Conservation (phyloP, 1,140 invertebrate species). For the Magallana angulata region DNA sequence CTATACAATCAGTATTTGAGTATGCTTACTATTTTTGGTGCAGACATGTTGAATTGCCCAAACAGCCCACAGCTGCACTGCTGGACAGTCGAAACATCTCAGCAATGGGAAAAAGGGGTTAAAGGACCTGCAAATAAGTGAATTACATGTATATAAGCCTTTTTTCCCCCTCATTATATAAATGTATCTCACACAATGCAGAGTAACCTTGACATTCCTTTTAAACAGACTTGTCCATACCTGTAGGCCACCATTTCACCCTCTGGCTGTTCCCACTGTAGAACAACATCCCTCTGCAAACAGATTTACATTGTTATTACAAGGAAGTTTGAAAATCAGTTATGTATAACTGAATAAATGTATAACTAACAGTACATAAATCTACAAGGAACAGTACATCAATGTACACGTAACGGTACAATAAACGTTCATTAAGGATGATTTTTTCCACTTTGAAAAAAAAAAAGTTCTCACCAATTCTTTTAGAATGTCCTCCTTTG, state of each 20-base stretch:
- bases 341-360: too few species aligned
- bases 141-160: too few species aligned
- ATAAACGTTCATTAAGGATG: too few species aligned
- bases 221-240: conserved; percentile 46
- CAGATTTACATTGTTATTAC: background rate
- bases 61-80: conserved; percentile 90
- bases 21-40: conserved; percentile 83
- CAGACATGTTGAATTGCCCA: conserved; percentile 93
- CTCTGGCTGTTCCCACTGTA: conserved; percentile 86
- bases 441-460: too few species aligned
- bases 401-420: too few species aligned
- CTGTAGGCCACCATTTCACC: conserved; percentile 92
- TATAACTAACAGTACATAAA: background rate
- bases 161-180: too few species aligned
- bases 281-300: conserved; percentile 82
- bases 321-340: background rate
- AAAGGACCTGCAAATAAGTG: conserved; percentile 82
- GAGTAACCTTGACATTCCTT: too few species aligned
- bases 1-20: background rate
- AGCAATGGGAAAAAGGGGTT: conserved; percentile 88
- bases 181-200: too few species aligned
- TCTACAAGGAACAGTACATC: background rate
- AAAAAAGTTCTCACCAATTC: conserved; percentile 77
- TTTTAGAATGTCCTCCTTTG: conserved; percentile 82
- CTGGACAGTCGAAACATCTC: conserved; percentile 81